A percentile compares a stretch with the other conserved stretches of the same genome.
These are phyloP conservation scores for Cephus nigrinus DNA, from an alignment of 2,888 invertebrate genomes.

Conservation along the genomic window DNA sequence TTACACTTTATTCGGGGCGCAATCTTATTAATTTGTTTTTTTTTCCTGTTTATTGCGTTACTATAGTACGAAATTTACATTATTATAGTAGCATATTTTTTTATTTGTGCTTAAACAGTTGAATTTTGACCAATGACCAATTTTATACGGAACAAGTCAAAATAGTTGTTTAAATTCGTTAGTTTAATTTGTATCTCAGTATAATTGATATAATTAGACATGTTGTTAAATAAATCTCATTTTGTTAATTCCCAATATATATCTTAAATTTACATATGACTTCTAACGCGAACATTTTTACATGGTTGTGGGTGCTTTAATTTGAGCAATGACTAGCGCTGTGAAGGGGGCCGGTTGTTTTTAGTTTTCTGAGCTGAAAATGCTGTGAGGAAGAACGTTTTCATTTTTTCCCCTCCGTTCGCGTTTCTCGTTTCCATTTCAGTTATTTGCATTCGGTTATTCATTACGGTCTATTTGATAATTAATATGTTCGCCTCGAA, in stretches of 20 bases:
- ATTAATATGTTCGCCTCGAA: slow-evolving; percentile 19
- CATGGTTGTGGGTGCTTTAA: neutral
- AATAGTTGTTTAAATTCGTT: neutral
- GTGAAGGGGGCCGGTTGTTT: slow-evolving; percentile 28
- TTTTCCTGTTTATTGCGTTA: neutral
- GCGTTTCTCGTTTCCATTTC: slow-evolving; percentile 45
- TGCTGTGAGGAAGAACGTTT: slow-evolving; percentile 42
- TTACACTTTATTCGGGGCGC: neutral
- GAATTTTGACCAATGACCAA: neutral
- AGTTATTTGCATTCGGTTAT: slow-evolving; percentile 39
- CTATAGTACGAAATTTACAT: neutral
- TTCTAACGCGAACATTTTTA: neutral
- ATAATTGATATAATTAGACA: neutral
- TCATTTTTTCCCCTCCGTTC: slow-evolving; percentile 37
- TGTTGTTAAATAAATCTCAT: neutral
- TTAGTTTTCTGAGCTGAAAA: slow-evolving; percentile 41
- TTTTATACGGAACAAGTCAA: neutral
- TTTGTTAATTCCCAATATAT: neutral
- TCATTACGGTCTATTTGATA: slow-evolving; percentile 23
- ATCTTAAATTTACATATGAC: neutral
- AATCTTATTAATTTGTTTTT: neutral
- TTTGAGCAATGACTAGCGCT: slow-evolving; percentile 5
- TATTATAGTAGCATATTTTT: neutral
- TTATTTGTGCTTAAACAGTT: neutral
- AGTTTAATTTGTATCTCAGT: neutral